Conservation (phyloP, 2,888 invertebrate genomes). For the Elysia crispata region DNA sequence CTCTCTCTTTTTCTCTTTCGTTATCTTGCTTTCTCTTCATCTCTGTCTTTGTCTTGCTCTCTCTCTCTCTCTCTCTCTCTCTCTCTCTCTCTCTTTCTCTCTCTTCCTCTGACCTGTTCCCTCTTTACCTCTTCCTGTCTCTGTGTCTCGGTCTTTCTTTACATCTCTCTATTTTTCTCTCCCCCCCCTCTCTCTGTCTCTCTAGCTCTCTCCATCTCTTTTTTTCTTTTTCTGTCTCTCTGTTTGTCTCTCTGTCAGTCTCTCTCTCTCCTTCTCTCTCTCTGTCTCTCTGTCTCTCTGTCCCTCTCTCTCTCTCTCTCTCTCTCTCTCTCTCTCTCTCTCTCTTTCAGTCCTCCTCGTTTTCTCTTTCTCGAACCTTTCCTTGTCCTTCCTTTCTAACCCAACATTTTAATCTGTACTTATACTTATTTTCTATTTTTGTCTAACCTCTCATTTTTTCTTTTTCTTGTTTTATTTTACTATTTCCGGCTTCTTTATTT, state of each 20-base stretch:
- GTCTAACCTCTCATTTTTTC: too few relatives aligned
- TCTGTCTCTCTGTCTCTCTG: conserved; percentile 3
- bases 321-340: not conserved
- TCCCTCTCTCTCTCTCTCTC: not conserved
- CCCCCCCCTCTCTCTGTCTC: not conserved
- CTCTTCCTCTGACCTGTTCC: not conserved
- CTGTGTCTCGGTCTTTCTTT: conserved; percentile 21
- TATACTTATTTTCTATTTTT: too few relatives aligned
- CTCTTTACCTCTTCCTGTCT: conserved; percentile 16
- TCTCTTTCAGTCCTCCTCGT: not conserved
- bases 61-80: not conserved
- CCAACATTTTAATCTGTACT: too few relatives aligned
- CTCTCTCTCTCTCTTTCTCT: not conserved
- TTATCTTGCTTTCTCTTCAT: too few relatives aligned
- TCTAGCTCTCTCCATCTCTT: not conserved
- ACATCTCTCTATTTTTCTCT: conserved; percentile 5
- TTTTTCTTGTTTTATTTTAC: too few relatives aligned
- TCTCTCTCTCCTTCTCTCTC: conserved; percentile 32
- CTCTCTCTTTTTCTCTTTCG: too few relatives aligned
- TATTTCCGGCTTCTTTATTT: too few relatives aligned
- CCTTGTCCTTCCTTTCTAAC: too few relatives aligned
- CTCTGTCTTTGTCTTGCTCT: too few relatives aligned
- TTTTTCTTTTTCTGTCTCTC: conserved; percentile 16
- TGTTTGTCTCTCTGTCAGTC: not conserved
- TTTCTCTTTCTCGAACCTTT: too few relatives aligned